A percentile compares a stretch with the other conserved stretches of the same genome.
Conservation (phyloP, 2,113 vertebrate species). For the Helogale parvula region DNA sequence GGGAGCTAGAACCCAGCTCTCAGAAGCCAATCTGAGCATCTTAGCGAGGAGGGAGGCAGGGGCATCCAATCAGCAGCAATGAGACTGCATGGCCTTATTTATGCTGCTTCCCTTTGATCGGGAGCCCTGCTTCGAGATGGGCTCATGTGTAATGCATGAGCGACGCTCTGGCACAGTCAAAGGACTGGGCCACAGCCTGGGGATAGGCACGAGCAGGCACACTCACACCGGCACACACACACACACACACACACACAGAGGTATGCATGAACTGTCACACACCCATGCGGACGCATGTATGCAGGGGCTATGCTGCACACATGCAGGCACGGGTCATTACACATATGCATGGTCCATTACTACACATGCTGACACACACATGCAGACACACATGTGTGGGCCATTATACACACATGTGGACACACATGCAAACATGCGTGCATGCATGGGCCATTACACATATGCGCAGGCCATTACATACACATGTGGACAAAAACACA, state of each 20-base stretch:
- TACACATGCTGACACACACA: too few species aligned
- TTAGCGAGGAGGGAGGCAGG: slow-evolving; percentile 56
- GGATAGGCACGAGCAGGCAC: not conserved
- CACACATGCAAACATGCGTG: not conserved
- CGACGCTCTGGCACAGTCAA: slow-evolving; percentile 54
- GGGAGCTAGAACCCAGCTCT: slow-evolving; percentile 56
- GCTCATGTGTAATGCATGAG: slow-evolving; percentile 80
- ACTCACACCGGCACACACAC: rapidly evolving
- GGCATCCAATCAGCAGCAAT: slow-evolving; percentile 61
- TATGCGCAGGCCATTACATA: not conserved
- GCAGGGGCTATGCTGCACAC: too few species aligned
- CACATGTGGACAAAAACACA: not conserved
- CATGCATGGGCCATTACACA: too few species aligned
- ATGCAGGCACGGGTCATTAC: too few species aligned
- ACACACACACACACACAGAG: not conserved
- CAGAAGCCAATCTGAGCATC: slow-evolving; percentile 69
- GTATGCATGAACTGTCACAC: not conserved
- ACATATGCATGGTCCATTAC: too few species aligned
- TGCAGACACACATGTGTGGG: not conserved
- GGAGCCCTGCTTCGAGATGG: slow-evolving; percentile 73
- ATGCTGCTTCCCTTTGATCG: slow-evolving; percentile 76
- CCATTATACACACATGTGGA: too few species aligned
- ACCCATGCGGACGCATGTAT: not conserved
- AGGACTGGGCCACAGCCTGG: slow-evolving; percentile 64
- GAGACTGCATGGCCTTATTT: slow-evolving; percentile 68